Base-by-base conservation (phyloP, 2,113 vertebrate genomes). In the Desmodus rotundus region DNA sequence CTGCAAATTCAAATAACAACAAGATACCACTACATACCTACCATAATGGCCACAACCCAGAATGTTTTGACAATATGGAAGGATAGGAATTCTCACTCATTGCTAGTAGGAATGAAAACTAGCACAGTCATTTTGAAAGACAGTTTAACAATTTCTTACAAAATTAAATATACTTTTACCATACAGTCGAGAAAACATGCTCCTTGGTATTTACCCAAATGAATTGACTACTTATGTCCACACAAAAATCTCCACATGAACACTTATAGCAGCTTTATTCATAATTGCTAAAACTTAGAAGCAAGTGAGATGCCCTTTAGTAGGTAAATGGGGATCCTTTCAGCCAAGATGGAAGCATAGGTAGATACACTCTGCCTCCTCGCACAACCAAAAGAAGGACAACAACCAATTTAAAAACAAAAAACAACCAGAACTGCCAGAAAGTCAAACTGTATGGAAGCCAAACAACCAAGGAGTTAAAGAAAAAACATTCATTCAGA, bases 91-190 rank as follows among this genome's bases (percentile, higher is more conserved):
- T n/a, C 28, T 52, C 50, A 47, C 24, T 95, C 56, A 47, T 47
- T 89, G 20, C 20, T 26, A 33, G 8, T 45, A 16, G 12, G 31
- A 61, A 88, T 43, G 26, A 4, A 63, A 87, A 54, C 20, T 7
- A 17, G 5, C 24, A 67, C 2, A 74, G 43, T 33, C 31, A 61
- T 93, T 93, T 50, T 38, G 38, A 13, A 93, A 67, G 36, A 72
- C 19, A 84, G 12, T 88, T 52, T 65, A 38, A 7, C 14, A 82
- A 14, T 58, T 90, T 91, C 54, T 91, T 68, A 73, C 26, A 77
- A 92, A 94, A 82, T 45, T 89, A 95, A 95, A 67, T 45, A 43
- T 84, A 54, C 5, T 74, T 43, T 93, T 76, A 56, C 20, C 22
- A 38, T 50, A 56, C 16, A 52, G 80, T 56, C 3, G 56, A 74